Percentiles rank a stretch among this genome's conserved stretches.
Evolutionary conservation across 2,113 vertebrate species (phyloP).

Genomic region (Grammomys dolichurus): DNA sequence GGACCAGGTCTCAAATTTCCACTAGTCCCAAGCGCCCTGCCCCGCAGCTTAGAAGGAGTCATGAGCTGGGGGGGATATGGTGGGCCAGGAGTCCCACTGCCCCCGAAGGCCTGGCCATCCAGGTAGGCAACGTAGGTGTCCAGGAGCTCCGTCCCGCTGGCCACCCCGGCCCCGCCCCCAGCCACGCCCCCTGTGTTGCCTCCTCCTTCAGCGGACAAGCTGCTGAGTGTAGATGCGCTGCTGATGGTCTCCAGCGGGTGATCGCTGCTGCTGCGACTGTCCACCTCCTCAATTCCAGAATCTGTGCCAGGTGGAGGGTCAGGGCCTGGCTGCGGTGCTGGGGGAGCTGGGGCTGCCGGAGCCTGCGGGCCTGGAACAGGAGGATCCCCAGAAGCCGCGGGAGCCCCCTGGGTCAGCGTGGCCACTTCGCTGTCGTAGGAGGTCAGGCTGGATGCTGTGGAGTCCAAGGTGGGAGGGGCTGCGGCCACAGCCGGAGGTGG

Average conservation of each 20-base stretch:
- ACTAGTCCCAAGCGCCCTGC: conserved; percentile 91
- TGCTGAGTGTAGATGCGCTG: conserved; percentile 89
- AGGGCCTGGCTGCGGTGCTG: conserved; percentile 89
- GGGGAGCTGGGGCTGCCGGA: conserved; percentile 86
- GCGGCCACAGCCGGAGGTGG: conserved; percentile 82
- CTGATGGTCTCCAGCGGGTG: conserved; percentile 93
- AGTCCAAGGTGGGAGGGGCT: conserved; percentile 91
- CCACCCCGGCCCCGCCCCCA: conserved; percentile 66
- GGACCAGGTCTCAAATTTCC: conserved; percentile 87
- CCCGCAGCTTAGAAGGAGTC: conserved; percentile 86
- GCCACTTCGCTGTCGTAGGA: conserved; percentile 96
- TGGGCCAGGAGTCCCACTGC: conserved; percentile 88
- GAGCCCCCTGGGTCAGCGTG: conserved; percentile 92
- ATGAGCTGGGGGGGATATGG: conserved; percentile 85
- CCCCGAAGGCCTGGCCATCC: conserved; percentile 94
- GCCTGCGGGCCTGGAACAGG: conserved; percentile 86
- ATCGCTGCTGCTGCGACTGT: conserved; percentile 96
- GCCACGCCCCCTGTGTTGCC: conserved; percentile 85
- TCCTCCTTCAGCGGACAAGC: conserved; percentile 84
- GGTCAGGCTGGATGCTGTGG: conserved; percentile 94
- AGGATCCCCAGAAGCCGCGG: conserved; percentile 87
- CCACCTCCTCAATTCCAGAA: conserved; percentile 95
- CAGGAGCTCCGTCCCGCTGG: conserved; percentile 90
- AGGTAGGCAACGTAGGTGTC: conserved; percentile 96
- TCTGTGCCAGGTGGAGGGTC: conserved; percentile 92